Conservation (phyloP, 2,888 invertebrate species). For the Nomada ruficornis region DNA sequence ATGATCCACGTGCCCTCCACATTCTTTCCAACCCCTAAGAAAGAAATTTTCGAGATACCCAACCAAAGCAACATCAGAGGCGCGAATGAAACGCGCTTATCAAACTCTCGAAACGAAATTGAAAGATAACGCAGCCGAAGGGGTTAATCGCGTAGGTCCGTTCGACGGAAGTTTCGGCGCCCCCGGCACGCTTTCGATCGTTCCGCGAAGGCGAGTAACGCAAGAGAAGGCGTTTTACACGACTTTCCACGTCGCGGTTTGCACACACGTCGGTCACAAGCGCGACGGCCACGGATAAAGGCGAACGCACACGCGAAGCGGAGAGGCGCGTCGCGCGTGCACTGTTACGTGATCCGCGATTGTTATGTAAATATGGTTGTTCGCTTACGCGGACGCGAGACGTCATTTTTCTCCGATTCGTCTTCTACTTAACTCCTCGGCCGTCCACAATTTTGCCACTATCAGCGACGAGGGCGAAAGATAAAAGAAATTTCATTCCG, state of each 20-base stretch:
- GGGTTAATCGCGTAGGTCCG: neutral
- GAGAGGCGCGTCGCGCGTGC: constrained; percentile 74
- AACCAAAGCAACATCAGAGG: no score
- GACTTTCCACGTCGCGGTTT: constrained; percentile 61
- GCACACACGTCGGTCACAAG: constrained; percentile 59
- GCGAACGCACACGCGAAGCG: constrained; percentile 53
- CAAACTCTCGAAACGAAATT: no score
- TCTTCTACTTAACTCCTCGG: neutral
- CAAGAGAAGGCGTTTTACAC: constrained; percentile 62
- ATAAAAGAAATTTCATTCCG: no score
- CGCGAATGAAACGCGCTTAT: no score
- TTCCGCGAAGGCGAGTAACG: neutral
- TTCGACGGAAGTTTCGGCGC: constrained; percentile 7
- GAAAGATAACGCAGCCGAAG: no score
- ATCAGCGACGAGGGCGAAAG: neutral
- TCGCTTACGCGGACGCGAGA: constrained; percentile 71
- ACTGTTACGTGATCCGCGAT: constrained; percentile 82
- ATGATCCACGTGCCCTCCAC: no score
- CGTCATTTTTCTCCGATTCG: constrained; percentile 42
- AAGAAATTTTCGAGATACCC: no score
- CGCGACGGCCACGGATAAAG: constrained; percentile 68
- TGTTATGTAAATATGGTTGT: constrained; percentile 82
- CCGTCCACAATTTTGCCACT: neutral
- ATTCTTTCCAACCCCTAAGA: no score
- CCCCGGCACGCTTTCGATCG: neutral